phyloP scores from a whole-genome alignment of 2,113 vertebrate genomes.

The Bubo scandiacus region DNA sequence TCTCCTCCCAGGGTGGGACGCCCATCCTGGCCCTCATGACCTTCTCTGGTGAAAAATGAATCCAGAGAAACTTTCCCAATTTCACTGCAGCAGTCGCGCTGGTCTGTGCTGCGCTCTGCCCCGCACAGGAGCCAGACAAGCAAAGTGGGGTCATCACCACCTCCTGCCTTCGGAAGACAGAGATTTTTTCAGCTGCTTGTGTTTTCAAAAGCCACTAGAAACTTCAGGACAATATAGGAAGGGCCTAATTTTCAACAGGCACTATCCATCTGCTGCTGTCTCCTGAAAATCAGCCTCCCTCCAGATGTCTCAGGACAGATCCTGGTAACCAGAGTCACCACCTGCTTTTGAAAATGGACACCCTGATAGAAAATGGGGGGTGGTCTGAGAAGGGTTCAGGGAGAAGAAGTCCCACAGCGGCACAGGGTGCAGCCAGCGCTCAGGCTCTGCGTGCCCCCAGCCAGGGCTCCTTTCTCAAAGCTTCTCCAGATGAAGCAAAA shows the following conservation, averaged over 20 bases:
- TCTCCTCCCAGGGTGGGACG: not conserved
- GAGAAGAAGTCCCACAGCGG: not conserved
- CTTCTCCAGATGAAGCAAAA: not conserved
- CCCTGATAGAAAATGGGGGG: not conserved
- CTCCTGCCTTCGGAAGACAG: not conserved
- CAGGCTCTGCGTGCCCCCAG: not conserved
- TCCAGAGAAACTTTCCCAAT: not conserved
- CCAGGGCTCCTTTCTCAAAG: not conserved
- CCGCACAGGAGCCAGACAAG: rapidly evolving
- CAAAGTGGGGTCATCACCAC: not conserved
- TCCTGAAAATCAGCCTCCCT: not conserved
- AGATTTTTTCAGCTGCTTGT: not conserved
- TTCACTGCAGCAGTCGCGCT: rapidly evolving
- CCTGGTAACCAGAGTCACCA: not conserved
- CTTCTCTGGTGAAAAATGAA: constrained; percentile 6
- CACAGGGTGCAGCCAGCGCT: not conserved
- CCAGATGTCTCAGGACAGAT: not conserved
- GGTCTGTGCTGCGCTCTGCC: not conserved
- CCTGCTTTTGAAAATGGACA: not conserved
- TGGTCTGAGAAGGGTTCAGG: not conserved
- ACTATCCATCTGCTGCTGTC: not conserved
- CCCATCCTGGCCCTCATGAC: not conserved
- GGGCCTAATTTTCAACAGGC: not conserved
- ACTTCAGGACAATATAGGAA: not conserved
- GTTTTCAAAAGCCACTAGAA: not conserved